phyloP scores from a whole-genome alignment of 2,888 invertebrate genomes.

The Tipula lateralis region DNA sequence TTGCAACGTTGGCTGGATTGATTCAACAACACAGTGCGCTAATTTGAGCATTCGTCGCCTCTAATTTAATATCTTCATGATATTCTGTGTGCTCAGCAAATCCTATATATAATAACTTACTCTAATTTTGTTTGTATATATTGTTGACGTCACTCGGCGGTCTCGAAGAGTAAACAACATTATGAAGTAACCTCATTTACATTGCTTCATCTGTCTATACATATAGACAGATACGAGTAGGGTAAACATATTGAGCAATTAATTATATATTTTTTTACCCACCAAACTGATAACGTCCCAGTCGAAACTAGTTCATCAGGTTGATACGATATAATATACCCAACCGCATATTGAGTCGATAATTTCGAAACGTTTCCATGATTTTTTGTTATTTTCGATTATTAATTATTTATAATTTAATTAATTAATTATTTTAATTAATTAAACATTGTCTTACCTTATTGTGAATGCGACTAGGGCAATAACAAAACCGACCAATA shows the following conservation, averaged over 20 bases:
- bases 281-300: background rate
- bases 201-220: background rate
- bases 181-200: no score
- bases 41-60: no score
- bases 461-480: conserved; percentile 75
- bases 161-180: no score
- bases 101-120: no score
- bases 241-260: background rate
- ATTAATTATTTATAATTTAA: background rate
- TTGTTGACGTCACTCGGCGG: no score
- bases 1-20: no score
- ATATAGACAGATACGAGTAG: no score
- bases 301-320: background rate
- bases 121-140: no score
- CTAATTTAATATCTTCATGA: no score
- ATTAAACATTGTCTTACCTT: conserved; percentile 54
- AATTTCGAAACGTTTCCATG: background rate
- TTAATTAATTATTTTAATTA: background rate
- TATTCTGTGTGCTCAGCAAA: no score
- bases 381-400: background rate
- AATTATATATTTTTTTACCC: background rate
- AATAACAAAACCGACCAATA: conserved; percentile 74
- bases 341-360: background rate
- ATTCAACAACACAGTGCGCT: no score
- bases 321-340: background rate